These are phyloP conservation scores for Eurypyga helias DNA, from an alignment of 2,113 vertebrate species.

Conservation along the genomic window DNA sequence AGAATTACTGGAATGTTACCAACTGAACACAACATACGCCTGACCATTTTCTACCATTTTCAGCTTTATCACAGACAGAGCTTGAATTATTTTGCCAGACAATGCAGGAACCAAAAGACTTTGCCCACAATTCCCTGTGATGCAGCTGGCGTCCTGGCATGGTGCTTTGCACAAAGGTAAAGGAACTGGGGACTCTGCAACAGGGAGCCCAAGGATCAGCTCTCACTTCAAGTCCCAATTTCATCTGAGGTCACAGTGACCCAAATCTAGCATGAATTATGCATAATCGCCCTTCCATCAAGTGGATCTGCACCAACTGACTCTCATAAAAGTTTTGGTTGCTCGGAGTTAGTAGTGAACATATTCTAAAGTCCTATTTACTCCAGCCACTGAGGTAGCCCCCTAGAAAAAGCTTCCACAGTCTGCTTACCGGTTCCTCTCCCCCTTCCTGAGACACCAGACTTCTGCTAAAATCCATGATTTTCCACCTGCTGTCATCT, in stretches of 20 bases:
- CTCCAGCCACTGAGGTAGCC: not conserved
- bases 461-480: not conserved
- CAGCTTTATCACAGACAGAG: not conserved
- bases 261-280: not conserved
- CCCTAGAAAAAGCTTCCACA: not conserved
- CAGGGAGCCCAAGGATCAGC: not conserved
- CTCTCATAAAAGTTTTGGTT: not conserved
- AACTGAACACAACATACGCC: not conserved
- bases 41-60: not conserved
- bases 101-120: not conserved
- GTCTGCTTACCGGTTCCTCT: not conserved
- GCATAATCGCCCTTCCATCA: not conserved
- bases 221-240: not conserved
- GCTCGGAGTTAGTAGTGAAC: not conserved
- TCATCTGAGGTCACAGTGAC: slow-evolving; percentile 9
- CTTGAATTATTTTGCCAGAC: not conserved
- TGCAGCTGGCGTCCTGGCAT: not conserved
- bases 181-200: not conserved
- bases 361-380: not conserved
- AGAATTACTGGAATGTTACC: not conserved
- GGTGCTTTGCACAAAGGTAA: not conserved
- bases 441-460: not conserved
- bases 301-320: not conserved
- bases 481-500: not conserved
- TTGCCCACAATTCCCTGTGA: not conserved